These are phyloP conservation scores for Netelia virgata DNA, from an alignment of 2,888 invertebrate genomes.

Conservation along the genomic window DNA sequence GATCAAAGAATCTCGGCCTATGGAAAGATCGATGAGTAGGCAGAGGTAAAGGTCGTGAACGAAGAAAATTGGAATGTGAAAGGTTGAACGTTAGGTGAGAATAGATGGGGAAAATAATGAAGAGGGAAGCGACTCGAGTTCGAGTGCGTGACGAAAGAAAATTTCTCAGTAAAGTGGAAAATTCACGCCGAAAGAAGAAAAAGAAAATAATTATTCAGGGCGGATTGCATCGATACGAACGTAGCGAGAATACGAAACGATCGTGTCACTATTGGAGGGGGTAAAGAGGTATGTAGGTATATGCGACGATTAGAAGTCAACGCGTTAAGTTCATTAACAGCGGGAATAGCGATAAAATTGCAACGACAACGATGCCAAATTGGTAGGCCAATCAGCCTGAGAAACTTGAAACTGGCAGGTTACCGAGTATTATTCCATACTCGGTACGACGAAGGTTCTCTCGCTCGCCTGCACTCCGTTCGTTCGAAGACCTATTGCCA, in stretches of 20 bases:
- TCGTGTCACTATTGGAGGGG: not conserved
- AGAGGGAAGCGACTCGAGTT: conserved; percentile 39
- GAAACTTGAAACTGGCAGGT: conserved; percentile 55
- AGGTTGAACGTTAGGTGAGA: conserved; percentile 71
- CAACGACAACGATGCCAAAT: conserved; percentile 55
- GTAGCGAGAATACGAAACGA: conserved; percentile 21
- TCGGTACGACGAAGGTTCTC: conserved; percentile 42
- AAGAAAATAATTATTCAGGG: conserved; percentile 12
- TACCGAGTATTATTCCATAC: conserved; percentile 50
- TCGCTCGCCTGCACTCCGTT: conserved; percentile 32
- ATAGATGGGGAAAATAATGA: conserved; percentile 33
- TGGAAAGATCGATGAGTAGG: conserved; percentile 74
- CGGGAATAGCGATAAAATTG: conserved; percentile 35
- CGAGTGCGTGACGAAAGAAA: conserved; percentile 24
- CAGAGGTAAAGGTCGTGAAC: conserved; percentile 76
- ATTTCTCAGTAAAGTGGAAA: conserved; percentile 16
- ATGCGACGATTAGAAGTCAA: conserved; percentile 57
- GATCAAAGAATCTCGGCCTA: conserved; percentile 19
- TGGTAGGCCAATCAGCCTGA: conserved; percentile 63
- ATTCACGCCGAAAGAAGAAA: conserved; percentile 19
- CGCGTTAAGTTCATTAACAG: conserved; percentile 67
- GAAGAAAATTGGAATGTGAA: conserved; percentile 75
- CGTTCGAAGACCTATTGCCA: conserved; percentile 1
- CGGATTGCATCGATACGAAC: not conserved
- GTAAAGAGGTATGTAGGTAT: not conserved